These are phyloP conservation scores for Falco punctatus DNA, from an alignment of 2,113 vertebrate genomes.

Conservation along the genomic window DNA sequence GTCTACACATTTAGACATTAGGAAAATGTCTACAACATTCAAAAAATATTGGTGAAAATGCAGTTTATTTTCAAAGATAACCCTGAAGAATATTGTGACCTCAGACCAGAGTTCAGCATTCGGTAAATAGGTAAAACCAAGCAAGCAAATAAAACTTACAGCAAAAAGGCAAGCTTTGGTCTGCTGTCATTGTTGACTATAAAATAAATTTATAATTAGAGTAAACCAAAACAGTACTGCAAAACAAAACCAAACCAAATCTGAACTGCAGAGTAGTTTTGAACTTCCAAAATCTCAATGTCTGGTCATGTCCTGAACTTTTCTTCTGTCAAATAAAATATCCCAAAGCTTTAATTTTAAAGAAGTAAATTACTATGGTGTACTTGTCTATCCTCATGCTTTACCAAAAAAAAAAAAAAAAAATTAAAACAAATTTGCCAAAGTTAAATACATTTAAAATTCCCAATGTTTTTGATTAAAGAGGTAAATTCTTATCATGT, in stretches of 20 bases:
- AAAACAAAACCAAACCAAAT: neutral
- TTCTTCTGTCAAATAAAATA: neutral
- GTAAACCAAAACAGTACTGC: neutral
- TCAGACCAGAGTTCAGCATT: neutral
- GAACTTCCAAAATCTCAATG: neutral
- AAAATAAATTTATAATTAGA: neutral
- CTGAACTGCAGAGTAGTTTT: neutral
- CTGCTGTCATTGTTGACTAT: neutral
- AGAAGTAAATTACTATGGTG: neutral
- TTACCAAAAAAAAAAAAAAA: neutral
- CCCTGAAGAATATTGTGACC: neutral
- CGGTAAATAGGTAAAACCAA: neutral
- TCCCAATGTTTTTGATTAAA: neutral
- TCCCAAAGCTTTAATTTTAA: neutral
- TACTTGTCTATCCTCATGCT: neutral
- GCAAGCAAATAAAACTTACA: neutral
- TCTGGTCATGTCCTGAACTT: neutral
- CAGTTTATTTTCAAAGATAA: neutral
- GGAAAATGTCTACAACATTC: neutral
- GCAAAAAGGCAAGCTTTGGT: neutral
- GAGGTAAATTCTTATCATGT: neutral
- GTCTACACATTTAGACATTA: neutral
- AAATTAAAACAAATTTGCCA: neutral
- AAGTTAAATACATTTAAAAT: neutral
- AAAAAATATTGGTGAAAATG: neutral